phyloP scores from a whole-genome alignment of 1,140 invertebrate species.

The Acyrthosiphon pisum region DNA sequence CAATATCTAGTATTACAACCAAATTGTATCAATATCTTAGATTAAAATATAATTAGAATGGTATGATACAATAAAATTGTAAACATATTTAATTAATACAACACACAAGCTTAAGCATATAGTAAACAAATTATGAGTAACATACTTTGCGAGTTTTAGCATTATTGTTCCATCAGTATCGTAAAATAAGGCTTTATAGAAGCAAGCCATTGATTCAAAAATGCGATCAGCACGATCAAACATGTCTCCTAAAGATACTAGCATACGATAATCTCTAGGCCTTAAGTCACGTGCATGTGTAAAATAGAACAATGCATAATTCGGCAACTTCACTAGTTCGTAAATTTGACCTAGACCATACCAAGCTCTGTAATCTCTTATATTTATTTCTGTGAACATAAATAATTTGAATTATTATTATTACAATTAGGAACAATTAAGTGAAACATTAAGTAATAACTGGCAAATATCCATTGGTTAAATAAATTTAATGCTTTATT shows the following conservation, averaged over 20 bases:
- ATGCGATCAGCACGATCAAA: constrained; percentile 94
- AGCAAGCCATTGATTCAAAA: constrained; percentile 95
- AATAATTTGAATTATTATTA: constrained; percentile 1
- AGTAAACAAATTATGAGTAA: neutral
- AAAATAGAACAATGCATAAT: constrained; percentile 81
- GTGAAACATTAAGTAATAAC: neutral
- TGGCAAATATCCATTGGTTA: neutral
- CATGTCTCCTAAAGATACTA: constrained; percentile 93
- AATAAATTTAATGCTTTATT: neutral
- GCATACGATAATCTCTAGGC: constrained; percentile 96
- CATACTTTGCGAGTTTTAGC: constrained; percentile 40
- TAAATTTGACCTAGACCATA: constrained; percentile 98
- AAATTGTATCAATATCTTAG: neutral
- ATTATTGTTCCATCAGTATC: constrained; percentile 29
- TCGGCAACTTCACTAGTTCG: constrained; percentile 76
- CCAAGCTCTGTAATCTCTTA: constrained; percentile 95
- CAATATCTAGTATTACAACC: neutral
- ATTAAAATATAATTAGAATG: neutral
- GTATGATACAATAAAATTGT: neutral
- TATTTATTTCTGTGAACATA: constrained; percentile 82
- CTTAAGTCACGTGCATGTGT: constrained; percentile 93
- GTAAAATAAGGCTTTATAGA: constrained; percentile 40
- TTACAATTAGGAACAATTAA: neutral
- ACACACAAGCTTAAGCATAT: neutral
- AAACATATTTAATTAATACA: neutral